phyloP scores from a whole-genome alignment of 2,888 invertebrate species.

The Phengaris arion region DNA sequence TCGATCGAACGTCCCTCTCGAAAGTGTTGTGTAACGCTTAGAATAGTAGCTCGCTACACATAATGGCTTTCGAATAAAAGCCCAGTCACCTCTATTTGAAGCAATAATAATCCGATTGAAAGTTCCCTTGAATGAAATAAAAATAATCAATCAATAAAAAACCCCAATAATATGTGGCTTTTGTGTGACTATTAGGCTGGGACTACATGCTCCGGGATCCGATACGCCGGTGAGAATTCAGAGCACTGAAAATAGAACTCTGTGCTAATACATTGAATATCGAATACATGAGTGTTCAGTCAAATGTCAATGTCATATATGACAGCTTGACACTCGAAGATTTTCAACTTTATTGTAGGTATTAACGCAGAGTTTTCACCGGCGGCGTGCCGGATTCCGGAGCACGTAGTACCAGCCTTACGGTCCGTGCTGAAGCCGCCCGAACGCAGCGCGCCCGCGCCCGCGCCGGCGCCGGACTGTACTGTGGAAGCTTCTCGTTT shows the following conservation, averaged over 20 bases:
- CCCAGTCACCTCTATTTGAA: slow-evolving; percentile 9
- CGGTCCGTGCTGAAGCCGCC: slow-evolving; percentile 39
- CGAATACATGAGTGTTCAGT: no score
- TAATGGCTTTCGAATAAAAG: slow-evolving; percentile 20
- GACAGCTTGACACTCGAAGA: no score
- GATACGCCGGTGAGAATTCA: no score
- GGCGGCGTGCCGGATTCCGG: no score
- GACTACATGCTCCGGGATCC: no score
- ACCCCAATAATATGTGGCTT: slow-evolving; percentile 43
- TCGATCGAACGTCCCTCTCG: not conserved
- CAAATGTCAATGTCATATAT: no score
- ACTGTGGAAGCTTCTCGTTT: slow-evolving; percentile 53
- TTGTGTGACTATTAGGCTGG: slow-evolving; percentile 49
- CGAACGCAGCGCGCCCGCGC: not conserved
- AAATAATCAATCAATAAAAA: slow-evolving; percentile 41
- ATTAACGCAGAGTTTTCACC: no score
- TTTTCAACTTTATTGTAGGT: no score
- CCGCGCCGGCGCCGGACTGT: not conserved
- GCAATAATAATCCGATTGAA: slow-evolving; percentile 3
- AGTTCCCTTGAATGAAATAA: slow-evolving; percentile 18
- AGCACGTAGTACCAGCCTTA: slow-evolving; percentile 27
- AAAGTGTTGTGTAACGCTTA: slow-evolving; percentile 9
- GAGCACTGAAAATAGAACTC: no score
- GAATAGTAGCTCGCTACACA: not conserved
- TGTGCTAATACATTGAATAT: no score